Evolutionary conservation across 2,888 invertebrate species (phyloP).

Genomic region (Polia nebulosa): DNA sequence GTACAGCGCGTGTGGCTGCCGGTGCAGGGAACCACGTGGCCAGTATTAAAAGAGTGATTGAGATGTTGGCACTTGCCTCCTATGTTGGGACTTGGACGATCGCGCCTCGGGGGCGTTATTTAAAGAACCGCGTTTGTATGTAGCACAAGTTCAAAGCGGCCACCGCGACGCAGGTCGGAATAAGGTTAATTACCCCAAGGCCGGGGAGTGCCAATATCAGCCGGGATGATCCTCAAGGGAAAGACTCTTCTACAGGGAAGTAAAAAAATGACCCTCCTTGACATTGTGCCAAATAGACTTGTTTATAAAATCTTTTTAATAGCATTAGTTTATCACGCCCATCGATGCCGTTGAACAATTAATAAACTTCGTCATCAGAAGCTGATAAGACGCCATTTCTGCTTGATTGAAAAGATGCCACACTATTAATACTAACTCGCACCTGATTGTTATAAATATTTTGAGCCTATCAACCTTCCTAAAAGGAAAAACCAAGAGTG

Average conservation of each 20-base stretch:
- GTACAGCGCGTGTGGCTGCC: constrained; percentile 52
- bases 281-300: constrained; percentile 70
- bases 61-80: constrained; percentile 84
- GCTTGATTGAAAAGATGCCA: constrained; percentile 34
- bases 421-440: constrained; percentile 10
- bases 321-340: constrained; percentile 38
- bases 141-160: constrained; percentile 88
- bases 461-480: not conserved
- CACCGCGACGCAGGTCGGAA: constrained; percentile 79
- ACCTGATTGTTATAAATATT: constrained; percentile 10
- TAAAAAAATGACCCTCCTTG: constrained; percentile 68
- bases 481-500: constrained; percentile 9
- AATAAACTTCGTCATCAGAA: constrained; percentile 41
- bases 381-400: constrained; percentile 28
- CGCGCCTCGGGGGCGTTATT: constrained; percentile 81
- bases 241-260: constrained; percentile 68
- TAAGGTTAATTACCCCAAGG: constrained; percentile 89
- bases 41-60: constrained; percentile 75
- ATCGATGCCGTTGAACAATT: constrained; percentile 37
- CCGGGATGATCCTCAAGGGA: constrained; percentile 62
- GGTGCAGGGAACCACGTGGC: constrained; percentile 78
- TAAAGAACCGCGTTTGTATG: constrained; percentile 83
- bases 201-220: constrained; percentile 77
- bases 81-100: constrained; percentile 69
- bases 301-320: constrained; percentile 56